A percentile compares a stretch with the other conserved stretches of the same genome.
These are phyloP conservation scores for Ochotona princeps DNA, from an alignment of 2,113 vertebrate genomes.

Conservation along the genomic window DNA sequence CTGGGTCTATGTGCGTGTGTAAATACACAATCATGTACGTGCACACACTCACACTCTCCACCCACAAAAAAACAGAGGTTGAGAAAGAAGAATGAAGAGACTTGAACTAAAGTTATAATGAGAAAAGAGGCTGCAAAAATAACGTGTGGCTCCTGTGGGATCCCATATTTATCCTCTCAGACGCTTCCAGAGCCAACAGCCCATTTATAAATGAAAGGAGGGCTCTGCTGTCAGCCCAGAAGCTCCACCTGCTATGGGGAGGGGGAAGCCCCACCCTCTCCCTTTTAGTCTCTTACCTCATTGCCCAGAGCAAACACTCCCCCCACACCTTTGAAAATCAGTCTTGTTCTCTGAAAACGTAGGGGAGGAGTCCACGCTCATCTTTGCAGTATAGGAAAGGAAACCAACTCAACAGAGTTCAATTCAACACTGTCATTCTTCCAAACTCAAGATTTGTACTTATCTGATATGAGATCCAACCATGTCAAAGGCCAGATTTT, in stretches of 20 bases:
- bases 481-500: not conserved
- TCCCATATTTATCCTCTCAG: slow-evolving; percentile 81
- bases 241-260: slow-evolving; percentile 73
- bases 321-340: slow-evolving; percentile 38
- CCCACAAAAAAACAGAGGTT: not conserved
- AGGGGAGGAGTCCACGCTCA: not conserved
- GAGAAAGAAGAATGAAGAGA: slow-evolving; percentile 43
- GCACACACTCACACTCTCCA: not conserved
- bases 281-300: slow-evolving; percentile 77
- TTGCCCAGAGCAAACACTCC: slow-evolving; percentile 63
- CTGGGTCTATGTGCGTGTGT: not conserved
- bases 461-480: slow-evolving; percentile 30
- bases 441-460: not conserved
- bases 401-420: not conserved
- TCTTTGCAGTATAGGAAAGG: not conserved
- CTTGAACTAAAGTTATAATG: slow-evolving; percentile 73
- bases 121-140: slow-evolving; percentile 80
- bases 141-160: slow-evolving; percentile 80
- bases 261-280: slow-evolving; percentile 54
- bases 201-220: slow-evolving; percentile 81
- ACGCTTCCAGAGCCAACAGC: slow-evolving; percentile 77
- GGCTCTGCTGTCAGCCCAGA: slow-evolving; percentile 72
- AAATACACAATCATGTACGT: not conserved
- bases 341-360: slow-evolving; percentile 30
- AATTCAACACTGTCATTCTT: not conserved